A percentile compares a stretch with the other conserved stretches of the same genome.
Conservation (phyloP, 2,888 invertebrate species). For the Caenorhabditis sp. region DNA sequence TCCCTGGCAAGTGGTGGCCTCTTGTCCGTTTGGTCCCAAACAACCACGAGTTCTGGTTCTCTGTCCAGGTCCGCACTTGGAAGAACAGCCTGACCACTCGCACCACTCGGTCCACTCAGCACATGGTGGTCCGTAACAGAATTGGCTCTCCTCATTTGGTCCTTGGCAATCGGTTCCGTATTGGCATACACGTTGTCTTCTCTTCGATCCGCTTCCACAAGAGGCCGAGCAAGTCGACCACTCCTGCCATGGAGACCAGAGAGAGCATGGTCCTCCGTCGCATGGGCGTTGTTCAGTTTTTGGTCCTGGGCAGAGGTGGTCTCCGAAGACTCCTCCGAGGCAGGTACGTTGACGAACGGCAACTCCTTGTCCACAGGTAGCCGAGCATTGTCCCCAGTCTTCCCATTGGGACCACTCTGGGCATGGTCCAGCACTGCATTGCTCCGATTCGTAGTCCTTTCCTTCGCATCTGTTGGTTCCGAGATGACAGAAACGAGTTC, state of each 20-base stretch:
- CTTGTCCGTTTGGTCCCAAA: conserved; percentile 71
- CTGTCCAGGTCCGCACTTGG: conserved; percentile 77
- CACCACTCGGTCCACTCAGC: conserved; percentile 79
- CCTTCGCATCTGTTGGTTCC: conserved; percentile 80
- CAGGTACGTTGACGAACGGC: conserved; percentile 74
- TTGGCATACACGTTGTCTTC: conserved; percentile 76
- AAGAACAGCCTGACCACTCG: conserved; percentile 76
- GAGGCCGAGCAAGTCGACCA: conserved; percentile 76
- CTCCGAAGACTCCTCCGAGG: conserved; percentile 74
- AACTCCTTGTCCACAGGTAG: conserved; percentile 75
- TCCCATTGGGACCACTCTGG: conserved; percentile 78
- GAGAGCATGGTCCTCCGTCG: conserved; percentile 75
- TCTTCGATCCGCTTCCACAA: conserved; percentile 78
- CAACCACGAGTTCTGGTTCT: conserved; percentile 76
- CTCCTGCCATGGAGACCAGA: conserved; percentile 78
- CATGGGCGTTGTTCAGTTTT: conserved; percentile 71
- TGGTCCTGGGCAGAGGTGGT: conserved; percentile 74
- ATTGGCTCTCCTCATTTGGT: conserved; percentile 76
- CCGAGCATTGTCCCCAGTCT: conserved; percentile 78
- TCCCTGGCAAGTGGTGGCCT: conserved; percentile 77
- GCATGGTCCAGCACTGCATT: conserved; percentile 77
- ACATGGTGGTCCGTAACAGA: conserved; percentile 80
- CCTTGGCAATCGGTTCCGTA: conserved; percentile 79
- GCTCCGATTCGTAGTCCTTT: conserved; percentile 74
- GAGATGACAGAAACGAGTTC: conserved; percentile 78